Conservation (phyloP, 1,140 invertebrate genomes). For the Zophobas morio region DNA sequence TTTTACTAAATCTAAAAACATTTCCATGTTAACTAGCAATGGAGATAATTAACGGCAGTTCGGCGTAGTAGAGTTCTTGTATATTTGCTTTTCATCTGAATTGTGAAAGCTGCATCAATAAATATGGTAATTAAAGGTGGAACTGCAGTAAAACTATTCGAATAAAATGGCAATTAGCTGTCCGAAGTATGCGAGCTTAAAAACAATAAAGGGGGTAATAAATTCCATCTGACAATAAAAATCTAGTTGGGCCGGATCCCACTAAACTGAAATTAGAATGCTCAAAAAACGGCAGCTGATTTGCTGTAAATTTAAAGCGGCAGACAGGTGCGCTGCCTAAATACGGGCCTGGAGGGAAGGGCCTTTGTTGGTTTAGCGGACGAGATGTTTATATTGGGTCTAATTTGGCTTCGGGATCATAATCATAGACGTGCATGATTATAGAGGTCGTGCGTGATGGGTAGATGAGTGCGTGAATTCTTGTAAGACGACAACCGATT, state of each 20-base stretch:
- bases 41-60: too few relatives aligned
- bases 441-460: constrained; percentile 46
- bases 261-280: constrained; percentile 31
- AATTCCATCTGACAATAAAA: constrained; percentile 31
- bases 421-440: constrained; percentile 52
- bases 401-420: constrained; percentile 53
- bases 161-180: constrained; percentile 29
- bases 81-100: too few relatives aligned
- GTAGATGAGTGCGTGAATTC: constrained; percentile 42
- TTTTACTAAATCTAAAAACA: too few relatives aligned
- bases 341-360: constrained; percentile 48
- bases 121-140: constrained; percentile 29
- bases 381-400: constrained; percentile 53
- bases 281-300: constrained; percentile 49
- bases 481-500: constrained; percentile 30
- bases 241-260: constrained; percentile 20
- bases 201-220: constrained; percentile 28
- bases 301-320: constrained; percentile 50
- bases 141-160: constrained; percentile 22
- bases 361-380: constrained; percentile 53
- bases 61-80: too few relatives aligned
- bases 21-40: too few relatives aligned
- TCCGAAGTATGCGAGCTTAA: constrained; percentile 20
- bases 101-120: not conserved
- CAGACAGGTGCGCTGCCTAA: constrained; percentile 52